A percentile compares a stretch with the other conserved stretches of the same genome.
Conservation (phyloP, 2,113 vertebrate genomes). For the Baryphthengus martii region DNA sequence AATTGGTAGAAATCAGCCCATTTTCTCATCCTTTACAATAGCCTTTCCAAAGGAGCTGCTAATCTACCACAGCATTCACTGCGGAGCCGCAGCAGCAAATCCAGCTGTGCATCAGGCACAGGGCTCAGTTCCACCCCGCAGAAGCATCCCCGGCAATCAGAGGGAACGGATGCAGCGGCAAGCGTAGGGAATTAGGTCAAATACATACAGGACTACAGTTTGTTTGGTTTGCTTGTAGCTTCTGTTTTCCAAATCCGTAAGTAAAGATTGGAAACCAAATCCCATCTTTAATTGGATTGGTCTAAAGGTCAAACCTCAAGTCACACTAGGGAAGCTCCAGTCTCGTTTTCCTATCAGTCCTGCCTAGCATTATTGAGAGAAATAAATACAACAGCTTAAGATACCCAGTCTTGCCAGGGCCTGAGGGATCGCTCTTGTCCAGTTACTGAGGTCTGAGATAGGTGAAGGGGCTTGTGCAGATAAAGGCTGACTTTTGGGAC, state of each 20-base stretch:
- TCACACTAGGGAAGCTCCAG: background rate
- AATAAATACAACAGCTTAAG: background rate
- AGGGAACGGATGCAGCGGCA: background rate
- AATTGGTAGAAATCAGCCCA: background rate
- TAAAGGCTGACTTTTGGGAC: background rate
- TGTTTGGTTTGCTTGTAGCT: background rate
- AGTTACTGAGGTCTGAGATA: background rate
- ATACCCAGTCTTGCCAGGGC: background rate
- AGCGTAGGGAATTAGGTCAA: background rate
- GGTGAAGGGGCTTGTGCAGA: background rate
- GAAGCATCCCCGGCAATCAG: background rate
- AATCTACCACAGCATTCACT: background rate
- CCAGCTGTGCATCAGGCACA: background rate
- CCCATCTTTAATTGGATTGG: background rate
- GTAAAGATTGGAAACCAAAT: background rate
- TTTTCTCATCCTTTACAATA: background rate
- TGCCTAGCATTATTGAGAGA: background rate
- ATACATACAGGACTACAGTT: background rate
- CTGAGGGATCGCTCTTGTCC: background rate
- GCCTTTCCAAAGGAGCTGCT: background rate
- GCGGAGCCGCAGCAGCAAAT: background rate
- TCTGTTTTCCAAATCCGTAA: background rate
- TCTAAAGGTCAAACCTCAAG: background rate
- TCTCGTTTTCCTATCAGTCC: background rate
- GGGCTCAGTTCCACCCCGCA: background rate